Base-by-base conservation (phyloP, 2,113 vertebrate species). In the Tyrannus savana region DNA sequence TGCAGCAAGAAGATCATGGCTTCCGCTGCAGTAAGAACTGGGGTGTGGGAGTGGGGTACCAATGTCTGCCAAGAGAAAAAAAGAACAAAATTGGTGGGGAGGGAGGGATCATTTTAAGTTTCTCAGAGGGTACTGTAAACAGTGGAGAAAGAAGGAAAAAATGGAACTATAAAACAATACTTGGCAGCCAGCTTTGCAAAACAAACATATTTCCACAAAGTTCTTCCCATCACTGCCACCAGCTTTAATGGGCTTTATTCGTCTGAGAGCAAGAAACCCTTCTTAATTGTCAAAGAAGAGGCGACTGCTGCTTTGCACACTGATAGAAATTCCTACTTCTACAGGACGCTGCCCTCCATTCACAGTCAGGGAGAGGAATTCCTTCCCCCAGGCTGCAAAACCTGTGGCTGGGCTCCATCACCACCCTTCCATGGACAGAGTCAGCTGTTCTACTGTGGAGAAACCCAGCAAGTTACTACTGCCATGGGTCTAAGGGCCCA, bases 141-240 rank as follows among this genome's bases (percentile, higher is more conserved):
- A 96, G 94, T 11, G 37, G 67, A 90, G 90, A 94, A 93, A 77
- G 93, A 91, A 95, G 79, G 82, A 78, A 93, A 95, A 95, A 94
- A 77, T 4, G 31, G 80, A 96, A 88, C 92, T 66, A 95, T 90
- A 96, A 97, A 97, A 97, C 96, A 97, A 97, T 94, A 96, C 84
- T 96, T 97, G 97, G 95, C 96, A 96, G 79, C 9, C 46, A 83
- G 75, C 44, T 96, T 88, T 83, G 84, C 89, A 97, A 96, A 97
- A 94, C 90, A 97, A 96, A 97, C 89, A 94, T 73, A 91, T 89
- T 97, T 97, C 94, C 12, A 21, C 89, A 87, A 88, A 95, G 82
- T 84, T 80, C 95, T 97, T 96, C 94, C 94, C 96, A 96, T 91
- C 92, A 78, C 66, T 89, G 76, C 93, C 95, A 96, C 87, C 92